A percentile compares a stretch with the other conserved stretches of the same genome.
These are phyloP conservation scores for Lydus trimaculatus DNA, from an alignment of 2,888 invertebrate species.

Conservation along the genomic window DNA sequence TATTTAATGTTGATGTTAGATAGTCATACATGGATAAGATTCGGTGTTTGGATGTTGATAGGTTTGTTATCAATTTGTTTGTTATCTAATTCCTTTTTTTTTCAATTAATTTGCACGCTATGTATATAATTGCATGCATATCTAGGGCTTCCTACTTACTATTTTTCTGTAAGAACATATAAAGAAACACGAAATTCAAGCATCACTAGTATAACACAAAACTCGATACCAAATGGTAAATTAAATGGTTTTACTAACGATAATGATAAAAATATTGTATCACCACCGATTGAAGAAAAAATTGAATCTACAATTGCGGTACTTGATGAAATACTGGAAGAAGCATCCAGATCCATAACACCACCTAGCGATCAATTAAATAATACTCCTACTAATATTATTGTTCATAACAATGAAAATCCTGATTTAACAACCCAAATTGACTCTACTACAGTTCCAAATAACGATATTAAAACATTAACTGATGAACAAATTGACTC, in stretches of 20 bases:
- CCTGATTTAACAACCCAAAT: conserved; percentile 27
- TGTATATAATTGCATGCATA: conserved; percentile 50
- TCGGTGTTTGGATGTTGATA: conserved; percentile 79
- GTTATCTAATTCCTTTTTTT: conserved; percentile 12
- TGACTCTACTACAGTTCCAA: too few species aligned
- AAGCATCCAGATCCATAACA: conserved; percentile 14
- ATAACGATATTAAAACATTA: background rate
- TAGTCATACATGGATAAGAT: conserved; percentile 81
- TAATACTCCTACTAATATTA: too few species aligned
- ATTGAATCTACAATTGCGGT: conserved; percentile 24
- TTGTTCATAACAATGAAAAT: background rate
- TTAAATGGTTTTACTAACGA: conserved; percentile 30
- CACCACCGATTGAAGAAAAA: conserved; percentile 1
- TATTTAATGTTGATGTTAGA: conserved; percentile 86
- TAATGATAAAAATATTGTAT: background rate
- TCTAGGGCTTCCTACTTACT: conserved; percentile 57
- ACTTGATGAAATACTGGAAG: conserved; percentile 19
- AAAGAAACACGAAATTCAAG: conserved; percentile 38
- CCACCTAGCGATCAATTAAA: conserved; percentile 20
- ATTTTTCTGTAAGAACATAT: conserved; percentile 44
- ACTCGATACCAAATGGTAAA: conserved; percentile 20
- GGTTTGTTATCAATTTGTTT: conserved; percentile 65
- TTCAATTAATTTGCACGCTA: conserved; percentile 37
- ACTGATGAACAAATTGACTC: background rate
- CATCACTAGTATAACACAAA: conserved; percentile 14